A percentile compares a stretch with the other conserved stretches of the same genome.
These are phyloP conservation scores for Laticauda colubrina DNA, from an alignment of 2,113 vertebrate species.

Conservation along the genomic window DNA sequence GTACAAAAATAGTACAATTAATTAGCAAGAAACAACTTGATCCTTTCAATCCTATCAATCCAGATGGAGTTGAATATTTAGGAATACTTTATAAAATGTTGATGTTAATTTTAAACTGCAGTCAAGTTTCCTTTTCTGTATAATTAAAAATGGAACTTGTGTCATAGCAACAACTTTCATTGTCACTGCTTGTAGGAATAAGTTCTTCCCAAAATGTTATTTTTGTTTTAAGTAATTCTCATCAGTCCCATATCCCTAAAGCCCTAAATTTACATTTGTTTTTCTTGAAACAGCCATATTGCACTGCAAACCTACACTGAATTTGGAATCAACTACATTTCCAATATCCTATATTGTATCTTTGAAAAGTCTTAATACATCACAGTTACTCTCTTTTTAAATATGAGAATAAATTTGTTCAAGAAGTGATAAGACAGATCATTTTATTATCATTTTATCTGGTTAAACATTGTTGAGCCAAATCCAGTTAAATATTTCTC, in stretches of 20 bases:
- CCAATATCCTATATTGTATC: not conserved
- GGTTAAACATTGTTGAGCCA: not conserved
- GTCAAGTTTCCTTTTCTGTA: not conserved
- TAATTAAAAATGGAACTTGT: not conserved
- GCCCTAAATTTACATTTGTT: not conserved
- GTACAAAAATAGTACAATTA: not conserved
- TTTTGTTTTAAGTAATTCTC: not conserved
- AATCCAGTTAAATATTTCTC: not conserved
- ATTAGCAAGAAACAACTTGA: not conserved
- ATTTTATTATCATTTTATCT: not conserved
- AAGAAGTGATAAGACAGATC: not conserved
- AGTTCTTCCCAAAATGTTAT: not conserved
- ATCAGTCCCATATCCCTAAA: not conserved
- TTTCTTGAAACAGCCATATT: not conserved
- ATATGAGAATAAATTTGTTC: not conserved
- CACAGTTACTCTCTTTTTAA: not conserved
- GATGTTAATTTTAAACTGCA: not conserved
- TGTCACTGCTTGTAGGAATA: not conserved
- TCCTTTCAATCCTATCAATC: not conserved
- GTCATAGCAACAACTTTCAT: not conserved
- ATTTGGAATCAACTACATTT: not conserved
- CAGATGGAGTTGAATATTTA: not conserved
- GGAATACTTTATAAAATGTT: not conserved
- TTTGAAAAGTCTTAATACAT: not conserved
- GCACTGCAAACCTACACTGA: not conserved